phyloP scores from a whole-genome alignment of 2,113 vertebrate species.

The Anarhynchus alexandrinus region DNA sequence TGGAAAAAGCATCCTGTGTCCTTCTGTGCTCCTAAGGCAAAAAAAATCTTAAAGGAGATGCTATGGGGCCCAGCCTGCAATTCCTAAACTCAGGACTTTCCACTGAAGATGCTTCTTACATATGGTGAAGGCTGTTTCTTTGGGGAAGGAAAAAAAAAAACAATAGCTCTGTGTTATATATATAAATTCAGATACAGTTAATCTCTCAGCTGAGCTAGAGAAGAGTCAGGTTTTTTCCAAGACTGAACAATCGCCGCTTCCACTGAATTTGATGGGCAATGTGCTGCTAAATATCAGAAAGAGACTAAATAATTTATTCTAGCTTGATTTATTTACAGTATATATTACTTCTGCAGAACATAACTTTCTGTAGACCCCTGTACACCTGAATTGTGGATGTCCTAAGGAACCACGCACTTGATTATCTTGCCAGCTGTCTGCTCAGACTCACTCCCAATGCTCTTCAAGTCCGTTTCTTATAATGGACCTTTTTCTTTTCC shows the following conservation, averaged over 20 bases:
- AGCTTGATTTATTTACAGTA: conserved; percentile 23
- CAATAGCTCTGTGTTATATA: not conserved
- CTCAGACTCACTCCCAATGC: not conserved
- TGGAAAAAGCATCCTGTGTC: not conserved
- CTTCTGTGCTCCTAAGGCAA: not conserved
- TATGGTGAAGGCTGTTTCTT: not conserved
- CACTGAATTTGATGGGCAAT: not conserved
- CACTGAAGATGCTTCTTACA: not conserved
- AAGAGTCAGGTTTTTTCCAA: not conserved
- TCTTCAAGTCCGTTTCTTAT: not conserved
- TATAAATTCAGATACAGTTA: not conserved
- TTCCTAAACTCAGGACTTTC: not conserved
- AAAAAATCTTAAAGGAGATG: not conserved
- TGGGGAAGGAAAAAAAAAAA: not conserved
- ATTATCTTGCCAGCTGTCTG: conserved; percentile 21
- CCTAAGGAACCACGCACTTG: not conserved
- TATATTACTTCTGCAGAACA: conserved; percentile 1
- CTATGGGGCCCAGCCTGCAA: too few species aligned
- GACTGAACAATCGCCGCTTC: not conserved
- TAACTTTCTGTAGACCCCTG: not conserved
- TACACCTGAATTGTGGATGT: conserved; percentile 29
- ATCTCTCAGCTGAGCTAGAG: not conserved
- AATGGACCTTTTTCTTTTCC: not conserved
- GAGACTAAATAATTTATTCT: conserved; percentile 19
- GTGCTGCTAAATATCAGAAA: conserved; percentile 6